Evolutionary conservation across 2,797 vertebrate genomes (phyloP), one percentile per base, ranked within the genome.

Genomic region (Pseudochromis fuscus): DNA sequence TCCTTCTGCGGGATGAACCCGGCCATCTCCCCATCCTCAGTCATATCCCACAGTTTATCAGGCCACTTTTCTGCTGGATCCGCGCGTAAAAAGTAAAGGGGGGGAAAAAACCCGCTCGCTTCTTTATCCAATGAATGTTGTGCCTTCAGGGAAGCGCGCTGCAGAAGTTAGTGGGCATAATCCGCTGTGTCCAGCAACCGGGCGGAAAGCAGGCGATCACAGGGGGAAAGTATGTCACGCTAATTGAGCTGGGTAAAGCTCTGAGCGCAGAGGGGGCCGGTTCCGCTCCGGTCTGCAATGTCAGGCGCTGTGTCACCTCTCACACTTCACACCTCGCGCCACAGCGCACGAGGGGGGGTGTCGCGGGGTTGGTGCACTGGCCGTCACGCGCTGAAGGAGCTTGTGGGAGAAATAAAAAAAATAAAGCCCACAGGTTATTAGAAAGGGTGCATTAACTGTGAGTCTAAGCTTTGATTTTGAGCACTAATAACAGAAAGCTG

Each of bases 1-100:
- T 96, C 96, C 90, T 97, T 98, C 86, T 98, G 96, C n/a, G 95
- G 93, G 70, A 87, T 59, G 46, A 93, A 91, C 61, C 63, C 88
- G 0, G 15, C 69, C 74, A 61, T 65, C 24, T 82, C 82, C 51
- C 19, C 80, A 21, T 86, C 79, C 74, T 72, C 74, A 24, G 85
- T 87, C 92, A 93, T 94, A 28, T 75, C 48, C 75, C 53, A 30
- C 63, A 16, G 66, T 52, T 11, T 11, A n/a, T 44, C 38, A 10
- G 27, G n/a, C 63, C 64, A 35, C 66, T 35, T 62, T 31, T 63
- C 66, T 42, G 52, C 12, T 30, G 45, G 11, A 2, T 4, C 46
- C 12, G 45, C 27, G 64, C 52, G 25, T 64, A 40, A 72, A 63
- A 35, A 6, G 2, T 3, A 35, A 2, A 21, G n/a, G 42, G 9